A percentile compares a stretch with the other conserved stretches of the same genome.
These are phyloP conservation scores for Drosophila engyochracea DNA, from an alignment of 2,888 invertebrate species.

Conservation along the genomic window DNA sequence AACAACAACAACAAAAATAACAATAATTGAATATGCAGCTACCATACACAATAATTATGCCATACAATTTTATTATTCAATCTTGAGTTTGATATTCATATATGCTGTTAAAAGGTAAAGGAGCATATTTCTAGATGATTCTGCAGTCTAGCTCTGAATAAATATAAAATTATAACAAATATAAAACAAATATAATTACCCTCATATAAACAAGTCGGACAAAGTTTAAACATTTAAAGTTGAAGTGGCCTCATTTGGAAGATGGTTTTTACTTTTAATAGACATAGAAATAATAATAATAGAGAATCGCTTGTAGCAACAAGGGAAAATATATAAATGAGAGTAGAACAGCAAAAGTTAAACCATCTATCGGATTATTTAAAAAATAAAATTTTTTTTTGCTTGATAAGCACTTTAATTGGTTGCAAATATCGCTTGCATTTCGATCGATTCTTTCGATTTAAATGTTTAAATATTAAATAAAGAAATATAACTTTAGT, in stretches of 20 bases:
- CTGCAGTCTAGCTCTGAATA: too few species aligned
- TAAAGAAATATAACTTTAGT: not conserved
- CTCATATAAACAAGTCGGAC: not conserved
- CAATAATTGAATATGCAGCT: slow-evolving; percentile 38
- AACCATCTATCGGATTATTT: not conserved
- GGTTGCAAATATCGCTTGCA: not conserved
- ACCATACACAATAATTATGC: slow-evolving; percentile 56
- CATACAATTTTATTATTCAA: slow-evolving; percentile 53
- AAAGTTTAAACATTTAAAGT: not conserved
- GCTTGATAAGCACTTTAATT: not conserved
- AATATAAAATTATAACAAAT: not conserved
- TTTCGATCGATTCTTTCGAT: not conserved
- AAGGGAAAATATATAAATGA: not conserved
- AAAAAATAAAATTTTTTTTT: not conserved
- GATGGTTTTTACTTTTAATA: not conserved
- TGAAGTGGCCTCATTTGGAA: not conserved
- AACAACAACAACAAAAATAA: slow-evolving; percentile 20
- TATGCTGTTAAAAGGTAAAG: not conserved
- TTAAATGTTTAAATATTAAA: not conserved
- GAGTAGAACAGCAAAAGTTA: not conserved
- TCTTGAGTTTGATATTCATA: slow-evolving; percentile 15
- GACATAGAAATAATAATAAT: not conserved
- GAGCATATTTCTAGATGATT: not conserved
- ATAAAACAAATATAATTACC: not conserved
- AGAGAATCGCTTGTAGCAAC: not conserved